Evolutionary conservation across 2,113 vertebrate species (phyloP).

Genomic region (Semnornis frantzii): DNA sequence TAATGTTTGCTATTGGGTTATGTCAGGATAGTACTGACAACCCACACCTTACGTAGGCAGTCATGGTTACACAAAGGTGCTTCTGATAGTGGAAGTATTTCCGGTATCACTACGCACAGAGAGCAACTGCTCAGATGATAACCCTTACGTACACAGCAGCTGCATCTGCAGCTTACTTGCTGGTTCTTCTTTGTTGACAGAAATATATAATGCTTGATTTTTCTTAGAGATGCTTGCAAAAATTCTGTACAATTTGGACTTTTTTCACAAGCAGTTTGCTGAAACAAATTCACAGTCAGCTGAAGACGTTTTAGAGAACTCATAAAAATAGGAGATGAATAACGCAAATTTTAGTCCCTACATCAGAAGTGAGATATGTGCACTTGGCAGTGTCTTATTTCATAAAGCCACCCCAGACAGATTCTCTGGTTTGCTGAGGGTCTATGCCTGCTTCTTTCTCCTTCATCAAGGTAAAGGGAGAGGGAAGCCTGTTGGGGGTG

Average conservation of each 20-base stretch:
- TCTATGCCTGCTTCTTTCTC: not conserved
- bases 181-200: not conserved
- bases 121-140: not conserved
- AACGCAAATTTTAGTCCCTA: not conserved
- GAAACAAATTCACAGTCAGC: not conserved
- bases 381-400: not conserved
- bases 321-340: not conserved
- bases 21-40: not conserved
- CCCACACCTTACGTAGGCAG: constrained; percentile 20
- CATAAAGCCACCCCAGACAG: not conserved
- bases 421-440: not conserved
- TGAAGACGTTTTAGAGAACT: not conserved
- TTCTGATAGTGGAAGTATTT: not conserved
- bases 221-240: not conserved
- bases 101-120: not conserved
- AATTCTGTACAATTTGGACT: not conserved
- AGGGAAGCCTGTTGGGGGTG: not conserved
- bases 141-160: not conserved
- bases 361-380: accelerated
- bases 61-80: not conserved
- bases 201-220: not conserved
- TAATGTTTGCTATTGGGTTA: not conserved
- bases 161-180: not conserved
- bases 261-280: not conserved
- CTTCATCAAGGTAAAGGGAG: not conserved